Evolutionary conservation across 1,140 invertebrate species (phyloP).

Genomic region (Lepeophtheirus salmonis): DNA sequence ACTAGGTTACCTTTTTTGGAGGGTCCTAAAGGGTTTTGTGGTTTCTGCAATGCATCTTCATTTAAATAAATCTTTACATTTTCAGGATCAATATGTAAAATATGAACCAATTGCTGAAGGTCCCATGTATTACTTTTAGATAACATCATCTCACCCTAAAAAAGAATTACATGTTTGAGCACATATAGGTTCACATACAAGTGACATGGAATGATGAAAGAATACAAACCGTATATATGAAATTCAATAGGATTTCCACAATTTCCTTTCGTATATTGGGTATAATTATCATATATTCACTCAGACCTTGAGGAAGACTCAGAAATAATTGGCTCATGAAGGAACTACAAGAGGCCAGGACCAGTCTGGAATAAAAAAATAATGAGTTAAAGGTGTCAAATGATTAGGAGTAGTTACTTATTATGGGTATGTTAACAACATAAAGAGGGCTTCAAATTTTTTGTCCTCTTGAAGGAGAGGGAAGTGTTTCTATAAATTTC

Average conservation of each 20-base stretch:
- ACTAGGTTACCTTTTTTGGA: too few species aligned
- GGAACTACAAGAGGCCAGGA: neutral
- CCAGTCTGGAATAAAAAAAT: too few species aligned
- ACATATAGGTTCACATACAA: neutral
- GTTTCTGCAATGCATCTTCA: too few species aligned
- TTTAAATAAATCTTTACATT: too few species aligned
- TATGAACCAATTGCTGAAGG: neutral
- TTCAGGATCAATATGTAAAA: slow-evolving; percentile 2
- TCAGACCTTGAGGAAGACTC: neutral
- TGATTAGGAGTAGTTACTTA: too few species aligned
- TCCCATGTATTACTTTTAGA: neutral
- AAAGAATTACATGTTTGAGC: neutral
- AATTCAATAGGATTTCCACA: neutral
- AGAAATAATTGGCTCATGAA: neutral
- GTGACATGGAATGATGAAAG: neutral
- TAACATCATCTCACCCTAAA: neutral
- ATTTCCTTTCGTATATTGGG: neutral
- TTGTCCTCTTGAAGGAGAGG: too few species aligned
- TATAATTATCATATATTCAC: neutral
- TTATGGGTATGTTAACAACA: too few species aligned
- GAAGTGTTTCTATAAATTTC: too few species aligned
- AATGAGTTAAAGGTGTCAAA: too few species aligned
- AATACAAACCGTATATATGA: neutral
- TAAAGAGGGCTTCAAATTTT: too few species aligned
- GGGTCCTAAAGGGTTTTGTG: too few species aligned